Conservation (phyloP, 2,888 invertebrate species). For the Protonemura montana region DNA sequence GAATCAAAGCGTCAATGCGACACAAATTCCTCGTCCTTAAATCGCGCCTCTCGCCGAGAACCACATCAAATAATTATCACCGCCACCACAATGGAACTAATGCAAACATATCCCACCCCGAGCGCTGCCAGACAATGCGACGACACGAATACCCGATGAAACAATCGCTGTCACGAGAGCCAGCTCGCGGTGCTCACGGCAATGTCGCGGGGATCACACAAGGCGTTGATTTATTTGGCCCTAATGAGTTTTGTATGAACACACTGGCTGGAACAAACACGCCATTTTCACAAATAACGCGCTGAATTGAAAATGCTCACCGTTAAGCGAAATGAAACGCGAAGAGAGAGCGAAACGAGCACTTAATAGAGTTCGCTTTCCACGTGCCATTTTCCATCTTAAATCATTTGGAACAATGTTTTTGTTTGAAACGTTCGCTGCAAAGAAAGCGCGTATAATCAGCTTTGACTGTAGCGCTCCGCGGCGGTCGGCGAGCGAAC, state of each 20-base stretch:
- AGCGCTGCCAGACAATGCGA: neutral
- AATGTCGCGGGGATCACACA: neutral
- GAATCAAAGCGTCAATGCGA: neutral
- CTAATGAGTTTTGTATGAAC: slow-evolving; percentile 1
- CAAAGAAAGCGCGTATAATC: neutral
- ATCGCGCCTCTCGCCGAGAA: neutral
- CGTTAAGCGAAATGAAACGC: neutral
- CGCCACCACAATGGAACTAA: neutral
- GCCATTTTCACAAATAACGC: neutral
- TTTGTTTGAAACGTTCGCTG: neutral
- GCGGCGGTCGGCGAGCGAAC: neutral
- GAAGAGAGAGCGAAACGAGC: neutral
- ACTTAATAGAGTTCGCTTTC: neutral
- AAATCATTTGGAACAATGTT: neutral
- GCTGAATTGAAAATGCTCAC: neutral
- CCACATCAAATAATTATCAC: neutral
- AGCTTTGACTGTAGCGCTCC: neutral
- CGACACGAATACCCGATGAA: neutral
- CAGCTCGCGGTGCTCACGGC: neutral
- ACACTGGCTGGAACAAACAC: neutral
- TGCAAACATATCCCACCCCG: neutral
- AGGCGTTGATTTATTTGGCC: neutral
- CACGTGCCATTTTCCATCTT: neutral
- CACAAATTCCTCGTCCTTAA: neutral
- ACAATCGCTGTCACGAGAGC: neutral